Conservation (phyloP, 2,888 invertebrate species). For the Camponotus fellah region DNA sequence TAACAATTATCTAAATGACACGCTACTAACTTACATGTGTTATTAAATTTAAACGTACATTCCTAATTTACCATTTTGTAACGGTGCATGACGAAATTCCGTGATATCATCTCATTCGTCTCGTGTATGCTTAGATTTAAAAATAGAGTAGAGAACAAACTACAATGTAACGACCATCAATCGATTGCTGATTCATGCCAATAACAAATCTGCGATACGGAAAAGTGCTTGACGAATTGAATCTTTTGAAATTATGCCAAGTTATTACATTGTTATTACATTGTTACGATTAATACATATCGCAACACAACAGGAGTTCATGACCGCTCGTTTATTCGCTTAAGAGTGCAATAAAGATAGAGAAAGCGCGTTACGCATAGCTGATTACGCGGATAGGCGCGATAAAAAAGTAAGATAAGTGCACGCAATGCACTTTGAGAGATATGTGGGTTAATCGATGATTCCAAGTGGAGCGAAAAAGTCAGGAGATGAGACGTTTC, state of each 20-base stretch:
- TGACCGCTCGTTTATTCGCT: constrained; percentile 30
- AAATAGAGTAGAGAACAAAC: constrained; percentile 1
- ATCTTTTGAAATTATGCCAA: constrained; percentile 28
- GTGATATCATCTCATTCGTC: constrained; percentile 1
- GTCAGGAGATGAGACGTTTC: constrained; percentile 14
- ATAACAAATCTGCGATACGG: constrained; percentile 17
- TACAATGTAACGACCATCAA: neutral
- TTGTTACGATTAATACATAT: constrained; percentile 20
- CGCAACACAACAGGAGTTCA: constrained; percentile 40
- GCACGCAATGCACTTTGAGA: constrained; percentile 22
- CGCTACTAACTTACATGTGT: constrained; percentile 1
- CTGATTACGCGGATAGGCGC: constrained; percentile 57
- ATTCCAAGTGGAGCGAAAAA: constrained; percentile 64
- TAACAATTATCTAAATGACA: constrained; percentile 21
- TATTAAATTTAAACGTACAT: constrained; percentile 26
- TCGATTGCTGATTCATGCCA: constrained; percentile 8
- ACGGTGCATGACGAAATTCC: constrained; percentile 29
- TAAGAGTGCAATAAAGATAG: constrained; percentile 25
- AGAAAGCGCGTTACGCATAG: constrained; percentile 56
- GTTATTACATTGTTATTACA: neutral
- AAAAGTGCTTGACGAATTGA: constrained; percentile 9
- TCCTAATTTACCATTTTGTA: constrained; percentile 32
- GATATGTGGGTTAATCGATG: constrained; percentile 72
- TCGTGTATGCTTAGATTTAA: constrained; percentile 23
- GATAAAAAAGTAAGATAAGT: constrained; percentile 45